phyloP scores from a whole-genome alignment of 2,888 invertebrate genomes.

The Pilophorus perplexus region DNA sequence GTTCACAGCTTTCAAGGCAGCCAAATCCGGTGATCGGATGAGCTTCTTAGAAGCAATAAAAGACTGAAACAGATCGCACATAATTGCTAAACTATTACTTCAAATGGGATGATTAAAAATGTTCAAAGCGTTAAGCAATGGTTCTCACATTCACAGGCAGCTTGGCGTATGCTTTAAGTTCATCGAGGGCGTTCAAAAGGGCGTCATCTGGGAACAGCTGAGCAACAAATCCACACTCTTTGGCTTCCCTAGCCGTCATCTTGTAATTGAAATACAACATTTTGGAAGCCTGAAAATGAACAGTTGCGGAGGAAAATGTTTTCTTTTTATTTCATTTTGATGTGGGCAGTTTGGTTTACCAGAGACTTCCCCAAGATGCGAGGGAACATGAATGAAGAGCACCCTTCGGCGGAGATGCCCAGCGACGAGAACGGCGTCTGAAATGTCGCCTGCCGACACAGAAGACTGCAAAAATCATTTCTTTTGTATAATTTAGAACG shows the following conservation, averaged over 20 bases:
- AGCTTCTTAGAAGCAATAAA: slow-evolving; percentile 69
- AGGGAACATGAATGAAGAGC: slow-evolving; percentile 83
- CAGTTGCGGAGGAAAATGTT: no score
- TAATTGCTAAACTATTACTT: not conserved
- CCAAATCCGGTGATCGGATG: slow-evolving; percentile 60
- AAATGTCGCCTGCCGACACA: slow-evolving; percentile 71
- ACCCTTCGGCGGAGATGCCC: slow-evolving; percentile 85
- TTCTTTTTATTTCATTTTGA: no score
- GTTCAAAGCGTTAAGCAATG: not conserved
- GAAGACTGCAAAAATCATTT: not conserved
- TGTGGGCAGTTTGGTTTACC: no score
- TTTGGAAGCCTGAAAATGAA: slow-evolving; percentile 55
- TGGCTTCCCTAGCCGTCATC: slow-evolving; percentile 76
- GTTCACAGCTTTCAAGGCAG: slow-evolving; percentile 65
- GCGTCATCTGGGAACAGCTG: not conserved
- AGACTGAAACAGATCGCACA: slow-evolving; percentile 54
- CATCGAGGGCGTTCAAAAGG: not conserved
- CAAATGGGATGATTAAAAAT: not conserved
- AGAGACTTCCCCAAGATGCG: slow-evolving; percentile 77
- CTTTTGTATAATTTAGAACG: not conserved
- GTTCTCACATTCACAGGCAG: slow-evolving; percentile 8
- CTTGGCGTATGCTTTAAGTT: not conserved
- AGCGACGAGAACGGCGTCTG: slow-evolving; percentile 81
- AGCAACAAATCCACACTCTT: slow-evolving; percentile 67
- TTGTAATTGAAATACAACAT: slow-evolving; percentile 68